Base-by-base conservation (phyloP, 2,888 invertebrate genomes). In the Papilio demoleus region DNA sequence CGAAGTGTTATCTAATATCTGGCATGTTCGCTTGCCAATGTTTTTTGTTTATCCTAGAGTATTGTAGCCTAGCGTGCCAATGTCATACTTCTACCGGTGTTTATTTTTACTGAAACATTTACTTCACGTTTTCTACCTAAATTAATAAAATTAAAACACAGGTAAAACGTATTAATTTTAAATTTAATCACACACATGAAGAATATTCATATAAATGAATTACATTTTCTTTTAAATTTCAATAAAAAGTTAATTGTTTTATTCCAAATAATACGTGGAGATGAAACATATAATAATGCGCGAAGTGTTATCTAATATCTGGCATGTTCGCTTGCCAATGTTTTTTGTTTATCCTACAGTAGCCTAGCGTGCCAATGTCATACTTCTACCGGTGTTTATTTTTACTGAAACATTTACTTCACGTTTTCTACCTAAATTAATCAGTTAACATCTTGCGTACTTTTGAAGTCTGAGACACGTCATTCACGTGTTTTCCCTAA, bases 1-100 rank as follows among this genome's bases (percentile, higher is more conserved):
- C 1, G 38, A 11, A 59, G 59, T 12, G 63, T 63, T 63, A 63
- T 50, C 45, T 63, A 63, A 63, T 22, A 14, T 8, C 22, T 47
- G 63, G 63, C 63, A 50, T 50, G 19, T 36, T 58, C 42, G 65
- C 58, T 58, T 65, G 65, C 65, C 65, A 65, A 65, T 58, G 40
- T 58, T 58, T 65, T 65, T 58, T 58, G 58, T 65, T 65, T 65
- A 65, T 42, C 42, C 1, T 22, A 31, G 34, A 22, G 38, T n/a
- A n/a, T n/a, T n/a, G n/a, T 38, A n/a, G 62, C 34, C 27, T 14
- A n/a, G 34, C 50, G 34, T 47, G 62, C 27, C 62, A 62, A 45
- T 31, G 40, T 61, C 24, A 24, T 50, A 56, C 53, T 50, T 50
- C 53, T 24, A 53, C 53, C 53, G n/a, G 31, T 56, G 31, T 53